A percentile compares a stretch with the other conserved stretches of the same genome.
phyloP scores from a whole-genome alignment of 2,888 invertebrate species.

The Cryptocephalus moraei region DNA sequence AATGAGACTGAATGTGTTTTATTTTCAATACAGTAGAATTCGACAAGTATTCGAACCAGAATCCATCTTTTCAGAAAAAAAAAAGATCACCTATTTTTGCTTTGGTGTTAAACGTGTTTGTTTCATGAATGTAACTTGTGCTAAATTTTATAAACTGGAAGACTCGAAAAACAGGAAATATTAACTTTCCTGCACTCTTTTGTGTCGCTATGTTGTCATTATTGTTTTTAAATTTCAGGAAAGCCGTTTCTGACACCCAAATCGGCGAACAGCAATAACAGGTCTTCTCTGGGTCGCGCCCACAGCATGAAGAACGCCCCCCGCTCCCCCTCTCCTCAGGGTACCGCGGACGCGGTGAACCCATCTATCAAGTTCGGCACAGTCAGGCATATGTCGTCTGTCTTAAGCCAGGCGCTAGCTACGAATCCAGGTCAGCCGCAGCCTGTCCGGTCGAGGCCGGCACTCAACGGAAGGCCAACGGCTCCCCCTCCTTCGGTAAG shows the following conservation, averaged over 20 bases:
- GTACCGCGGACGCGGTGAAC: constrained; percentile 27
- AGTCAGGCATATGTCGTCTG: constrained; percentile 36
- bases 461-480: constrained; percentile 29
- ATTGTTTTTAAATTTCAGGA: constrained; percentile 18
- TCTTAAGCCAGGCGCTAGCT: constrained; percentile 43
- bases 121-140: too few relatives aligned
- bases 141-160: too few relatives aligned
- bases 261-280: constrained; percentile 10
- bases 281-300: constrained; percentile 52
- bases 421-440: constrained; percentile 17
- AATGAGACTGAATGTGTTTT: too few relatives aligned
- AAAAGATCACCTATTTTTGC: too few relatives aligned
- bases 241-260: constrained; percentile 50
- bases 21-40: too few relatives aligned
- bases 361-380: constrained; percentile 33
- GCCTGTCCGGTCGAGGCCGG: constrained; percentile 27
- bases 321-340: constrained; percentile 52
- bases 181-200: too few relatives aligned
- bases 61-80: too few relatives aligned
- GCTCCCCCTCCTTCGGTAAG: constrained; percentile 34
- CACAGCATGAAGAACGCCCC: constrained; percentile 74
- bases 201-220: too few relatives aligned
- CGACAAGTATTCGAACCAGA: too few relatives aligned
- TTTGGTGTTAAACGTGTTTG: too few relatives aligned
- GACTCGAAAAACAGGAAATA: too few relatives aligned